Evolutionary conservation across 2,888 invertebrate genomes (phyloP).

Genomic region (Actias luna): DNA sequence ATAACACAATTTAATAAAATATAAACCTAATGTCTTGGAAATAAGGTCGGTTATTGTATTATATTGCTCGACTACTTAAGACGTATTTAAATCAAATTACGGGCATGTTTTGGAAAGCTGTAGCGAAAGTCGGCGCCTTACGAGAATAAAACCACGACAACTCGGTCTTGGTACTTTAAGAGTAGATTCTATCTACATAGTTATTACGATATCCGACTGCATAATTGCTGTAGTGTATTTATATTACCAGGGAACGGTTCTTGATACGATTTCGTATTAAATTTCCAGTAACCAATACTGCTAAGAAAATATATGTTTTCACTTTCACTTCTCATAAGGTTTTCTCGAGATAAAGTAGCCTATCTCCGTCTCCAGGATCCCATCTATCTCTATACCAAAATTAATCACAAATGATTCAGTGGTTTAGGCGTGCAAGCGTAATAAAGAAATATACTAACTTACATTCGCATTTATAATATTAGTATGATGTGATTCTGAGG

Average conservation of each 20-base stretch:
- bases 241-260: background rate
- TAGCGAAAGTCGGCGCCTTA: slow-evolving; percentile 70
- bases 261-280: background rate
- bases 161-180: slow-evolving; percentile 55
- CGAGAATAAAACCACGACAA: slow-evolving; percentile 53
- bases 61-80: slow-evolving; percentile 33
- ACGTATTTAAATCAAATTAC: slow-evolving; percentile 41
- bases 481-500: no score
- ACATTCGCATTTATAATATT: no score
- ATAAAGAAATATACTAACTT: no score
- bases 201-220: background rate
- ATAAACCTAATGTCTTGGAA: slow-evolving; percentile 19
- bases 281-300: no score
- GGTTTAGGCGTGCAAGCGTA: no score
- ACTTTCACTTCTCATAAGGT: no score
- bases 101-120: slow-evolving; percentile 74
- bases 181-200: background rate
- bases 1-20: slow-evolving; percentile 19
- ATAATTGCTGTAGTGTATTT: background rate
- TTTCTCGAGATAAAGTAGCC: no score
- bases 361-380: no score
- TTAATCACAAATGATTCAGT: no score
- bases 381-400: no score
- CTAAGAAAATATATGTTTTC: no score
- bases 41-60: slow-evolving; percentile 27